A percentile compares a stretch with the other conserved stretches of the same genome.
These are phyloP conservation scores for Sphaerophoria taeniata DNA, from an alignment of 2,888 invertebrate genomes.

Conservation along the genomic window DNA sequence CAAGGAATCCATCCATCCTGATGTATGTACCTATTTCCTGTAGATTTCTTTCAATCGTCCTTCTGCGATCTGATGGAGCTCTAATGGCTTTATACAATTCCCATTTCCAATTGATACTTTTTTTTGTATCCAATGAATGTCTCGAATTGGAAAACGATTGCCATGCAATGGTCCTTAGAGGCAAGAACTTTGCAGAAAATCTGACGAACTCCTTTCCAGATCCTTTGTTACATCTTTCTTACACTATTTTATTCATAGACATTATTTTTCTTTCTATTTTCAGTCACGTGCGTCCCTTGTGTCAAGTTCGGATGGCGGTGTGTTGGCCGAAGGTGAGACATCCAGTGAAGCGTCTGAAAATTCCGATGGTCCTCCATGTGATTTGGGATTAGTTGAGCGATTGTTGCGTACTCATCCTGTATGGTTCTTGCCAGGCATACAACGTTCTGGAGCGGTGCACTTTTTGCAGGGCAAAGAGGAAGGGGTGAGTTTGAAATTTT, in stretches of 20 bases:
- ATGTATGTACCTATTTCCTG: slow-evolving; percentile 26
- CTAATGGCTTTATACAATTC: slow-evolving; percentile 73
- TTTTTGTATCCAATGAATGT: slow-evolving; percentile 46
- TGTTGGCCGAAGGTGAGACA: slow-evolving; percentile 85
- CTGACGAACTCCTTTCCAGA: slow-evolving; percentile 40
- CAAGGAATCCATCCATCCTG: slow-evolving; percentile 25
- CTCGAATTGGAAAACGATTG: slow-evolving; percentile 62
- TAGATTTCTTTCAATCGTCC: slow-evolving; percentile 19
- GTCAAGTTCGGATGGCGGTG: slow-evolving; percentile 84
- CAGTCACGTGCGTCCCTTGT: slow-evolving; percentile 83
- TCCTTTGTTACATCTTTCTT: slow-evolving; percentile 35
- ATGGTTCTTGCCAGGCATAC: slow-evolving; percentile 97
- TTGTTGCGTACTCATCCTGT: slow-evolving; percentile 96
- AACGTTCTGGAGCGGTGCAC: slow-evolving; percentile 96
- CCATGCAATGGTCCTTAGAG: slow-evolving; percentile 59
- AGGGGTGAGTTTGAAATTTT: slow-evolving; percentile 86
- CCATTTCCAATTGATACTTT: slow-evolving; percentile 69
- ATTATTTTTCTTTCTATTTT: slow-evolving; percentile 75
- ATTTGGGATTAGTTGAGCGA: slow-evolving; percentile 93
- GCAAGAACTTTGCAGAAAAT: background rate
- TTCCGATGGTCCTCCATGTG: slow-evolving; percentile 87
- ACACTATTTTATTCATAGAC: background rate
- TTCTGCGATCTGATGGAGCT: slow-evolving; percentile 52
- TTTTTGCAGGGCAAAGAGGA: slow-evolving; percentile 96
- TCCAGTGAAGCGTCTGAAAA: slow-evolving; percentile 86